phyloP scores from a whole-genome alignment of 2,113 vertebrate species.

The Origma solitaria region DNA sequence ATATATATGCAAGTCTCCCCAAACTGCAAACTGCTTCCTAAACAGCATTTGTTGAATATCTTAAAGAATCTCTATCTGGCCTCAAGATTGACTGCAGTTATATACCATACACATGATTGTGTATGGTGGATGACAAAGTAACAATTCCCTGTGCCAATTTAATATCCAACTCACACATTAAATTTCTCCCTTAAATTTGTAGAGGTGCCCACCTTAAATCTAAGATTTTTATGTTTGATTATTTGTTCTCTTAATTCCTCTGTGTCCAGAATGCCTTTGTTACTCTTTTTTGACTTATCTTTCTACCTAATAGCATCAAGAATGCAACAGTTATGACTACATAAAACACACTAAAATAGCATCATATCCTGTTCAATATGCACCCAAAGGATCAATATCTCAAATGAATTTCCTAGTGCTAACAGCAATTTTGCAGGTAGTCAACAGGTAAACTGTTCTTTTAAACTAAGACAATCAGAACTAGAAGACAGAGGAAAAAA shows the following conservation, averaged over 20 bases:
- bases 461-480: neutral
- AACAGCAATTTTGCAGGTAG: neutral
- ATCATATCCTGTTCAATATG: neutral
- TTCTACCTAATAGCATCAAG: neutral
- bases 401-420: neutral
- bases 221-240: neutral
- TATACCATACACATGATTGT: neutral
- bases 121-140: neutral
- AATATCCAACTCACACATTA: neutral
- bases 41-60: neutral
- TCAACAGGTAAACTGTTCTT: neutral
- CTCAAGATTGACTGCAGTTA: neutral
- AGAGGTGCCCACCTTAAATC: neutral
- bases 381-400: neutral
- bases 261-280: neutral
- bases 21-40: neutral
- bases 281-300: neutral
- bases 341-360: neutral
- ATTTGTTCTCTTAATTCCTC: neutral
- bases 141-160: neutral
- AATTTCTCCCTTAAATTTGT: neutral
- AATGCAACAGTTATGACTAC: neutral
- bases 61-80: neutral
- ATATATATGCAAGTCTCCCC: neutral
- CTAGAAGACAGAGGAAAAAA: neutral